Percentiles rank a stretch among this genome's conserved stretches.
phyloP scores from a whole-genome alignment of 2,797 vertebrate genomes.

The Pachyuromys duprasi region DNA sequence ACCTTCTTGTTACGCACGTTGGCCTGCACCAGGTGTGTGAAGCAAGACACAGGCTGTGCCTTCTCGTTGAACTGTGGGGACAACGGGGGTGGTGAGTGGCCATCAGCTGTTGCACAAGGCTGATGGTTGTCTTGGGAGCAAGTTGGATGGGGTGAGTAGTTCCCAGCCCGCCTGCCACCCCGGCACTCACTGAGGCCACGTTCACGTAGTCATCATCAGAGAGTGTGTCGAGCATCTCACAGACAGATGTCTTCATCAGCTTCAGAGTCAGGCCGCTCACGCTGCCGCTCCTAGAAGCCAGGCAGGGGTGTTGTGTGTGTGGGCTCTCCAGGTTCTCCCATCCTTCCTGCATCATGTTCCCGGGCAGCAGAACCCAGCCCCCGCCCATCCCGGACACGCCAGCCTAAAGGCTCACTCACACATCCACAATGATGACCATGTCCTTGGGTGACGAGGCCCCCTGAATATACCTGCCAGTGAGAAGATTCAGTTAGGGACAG shows the following conservation, averaged over 20 bases:
- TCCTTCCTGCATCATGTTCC: neutral
- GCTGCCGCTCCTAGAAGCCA: conserved; percentile 93
- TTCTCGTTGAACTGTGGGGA: conserved; percentile 96
- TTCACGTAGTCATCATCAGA: conserved; percentile 99
- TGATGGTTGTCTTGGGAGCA: neutral
- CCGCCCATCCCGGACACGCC: accelerated
- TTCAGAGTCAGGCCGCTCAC: conserved; percentile 98
- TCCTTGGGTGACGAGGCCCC: conserved; percentile 99
- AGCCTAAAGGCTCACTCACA: conserved; percentile 91
- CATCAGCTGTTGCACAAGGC: neutral
- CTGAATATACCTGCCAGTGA: conserved; percentile 95
- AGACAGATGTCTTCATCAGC: conserved; percentile 98
- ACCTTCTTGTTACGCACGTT: conserved; percentile 98
- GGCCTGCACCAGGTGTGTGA: conserved; percentile 97
- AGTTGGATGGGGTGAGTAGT: neutral
- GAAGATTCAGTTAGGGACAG: conserved; percentile 68
- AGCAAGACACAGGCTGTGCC: conserved; percentile 95
- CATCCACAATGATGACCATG: conserved; percentile 99
- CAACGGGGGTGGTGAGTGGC: neutral
- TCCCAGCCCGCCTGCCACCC: neutral
- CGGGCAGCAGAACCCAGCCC: neutral
- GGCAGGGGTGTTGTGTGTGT: neutral
- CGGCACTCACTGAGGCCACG: conserved; percentile 93
- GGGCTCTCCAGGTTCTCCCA: neutral
- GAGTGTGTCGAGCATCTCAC: conserved; percentile 97